These are phyloP conservation scores for Rhaphigaster nebulosa DNA, from an alignment of 2,888 invertebrate species.

Conservation along the genomic window DNA sequence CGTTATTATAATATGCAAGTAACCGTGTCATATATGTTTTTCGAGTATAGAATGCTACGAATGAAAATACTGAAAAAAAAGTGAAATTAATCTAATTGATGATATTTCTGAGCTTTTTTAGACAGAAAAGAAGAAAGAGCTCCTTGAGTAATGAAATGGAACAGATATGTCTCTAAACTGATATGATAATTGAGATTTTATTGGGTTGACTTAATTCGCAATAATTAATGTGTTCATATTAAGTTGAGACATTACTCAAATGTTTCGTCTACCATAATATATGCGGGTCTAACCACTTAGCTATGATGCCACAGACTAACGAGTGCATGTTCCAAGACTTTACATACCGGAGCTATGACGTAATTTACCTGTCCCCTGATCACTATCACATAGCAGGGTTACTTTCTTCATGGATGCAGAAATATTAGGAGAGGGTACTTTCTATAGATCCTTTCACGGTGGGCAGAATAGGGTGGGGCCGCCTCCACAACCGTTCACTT, in stretches of 20 bases:
- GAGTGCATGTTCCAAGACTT: neutral
- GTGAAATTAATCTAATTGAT: too few species aligned
- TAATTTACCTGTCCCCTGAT: neutral
- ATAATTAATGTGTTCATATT: neutral
- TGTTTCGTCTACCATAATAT: neutral
- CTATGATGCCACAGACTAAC: neutral
- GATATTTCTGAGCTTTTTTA: too few species aligned
- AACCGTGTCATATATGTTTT: too few species aligned
- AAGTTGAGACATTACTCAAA: neutral
- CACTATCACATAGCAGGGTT: neutral
- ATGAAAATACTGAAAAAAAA: too few species aligned
- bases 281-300: neutral
- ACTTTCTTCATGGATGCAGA: constrained; percentile 23
- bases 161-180: too few species aligned
- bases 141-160: too few species aligned
- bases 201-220: too few species aligned
- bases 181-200: too few species aligned
- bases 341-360: neutral
- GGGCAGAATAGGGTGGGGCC: neutral
- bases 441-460: constrained; percentile 35
- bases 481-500: constrained; percentile 26
- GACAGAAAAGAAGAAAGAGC: too few species aligned
- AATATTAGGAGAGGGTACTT: constrained; percentile 29
- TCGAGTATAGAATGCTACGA: too few species aligned
- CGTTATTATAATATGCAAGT: too few species aligned